A percentile compares a stretch with the other conserved stretches of the same genome.
phyloP scores from a whole-genome alignment of 1,140 invertebrate genomes.

The Trigoniulus corallinus region DNA sequence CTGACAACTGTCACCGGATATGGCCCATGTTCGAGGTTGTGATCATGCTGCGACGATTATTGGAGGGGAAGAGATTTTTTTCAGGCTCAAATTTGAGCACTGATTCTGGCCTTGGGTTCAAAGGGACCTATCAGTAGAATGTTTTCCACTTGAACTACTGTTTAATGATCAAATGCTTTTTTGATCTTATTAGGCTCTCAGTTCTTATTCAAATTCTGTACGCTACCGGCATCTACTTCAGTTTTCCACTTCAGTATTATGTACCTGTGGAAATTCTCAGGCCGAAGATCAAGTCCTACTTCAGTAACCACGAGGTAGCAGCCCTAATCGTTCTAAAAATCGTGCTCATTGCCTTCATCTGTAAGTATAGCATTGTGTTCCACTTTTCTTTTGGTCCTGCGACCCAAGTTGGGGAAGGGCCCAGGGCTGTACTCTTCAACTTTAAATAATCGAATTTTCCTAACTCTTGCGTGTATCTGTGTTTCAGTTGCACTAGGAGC shows the following conservation, averaged over 20 bases:
- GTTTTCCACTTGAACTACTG: no score
- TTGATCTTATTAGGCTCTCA: neutral
- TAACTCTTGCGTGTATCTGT: neutral
- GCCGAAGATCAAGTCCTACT: neutral
- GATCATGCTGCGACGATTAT: no score
- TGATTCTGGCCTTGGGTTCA: no score
- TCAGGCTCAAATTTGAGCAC: no score
- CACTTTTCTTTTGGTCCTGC: neutral
- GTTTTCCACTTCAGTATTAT: neutral
- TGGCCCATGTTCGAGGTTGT: no score
- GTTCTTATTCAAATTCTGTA: neutral
- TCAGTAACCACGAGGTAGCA: neutral
- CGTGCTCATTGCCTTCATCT: neutral
- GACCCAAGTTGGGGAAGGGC: no score
- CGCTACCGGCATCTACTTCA: neutral
- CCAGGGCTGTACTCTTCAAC: no score
- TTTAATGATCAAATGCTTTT: no score
- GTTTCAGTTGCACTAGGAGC: constrained; percentile 51
- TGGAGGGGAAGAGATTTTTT: no score
- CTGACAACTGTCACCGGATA: no score
- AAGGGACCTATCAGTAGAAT: no score
- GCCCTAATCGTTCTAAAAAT: neutral
- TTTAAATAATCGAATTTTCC: neutral
- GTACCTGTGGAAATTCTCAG: neutral
- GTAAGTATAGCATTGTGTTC: neutral